phyloP scores from a whole-genome alignment of 2,797 vertebrate species.

The Channallabes apus region DNA sequence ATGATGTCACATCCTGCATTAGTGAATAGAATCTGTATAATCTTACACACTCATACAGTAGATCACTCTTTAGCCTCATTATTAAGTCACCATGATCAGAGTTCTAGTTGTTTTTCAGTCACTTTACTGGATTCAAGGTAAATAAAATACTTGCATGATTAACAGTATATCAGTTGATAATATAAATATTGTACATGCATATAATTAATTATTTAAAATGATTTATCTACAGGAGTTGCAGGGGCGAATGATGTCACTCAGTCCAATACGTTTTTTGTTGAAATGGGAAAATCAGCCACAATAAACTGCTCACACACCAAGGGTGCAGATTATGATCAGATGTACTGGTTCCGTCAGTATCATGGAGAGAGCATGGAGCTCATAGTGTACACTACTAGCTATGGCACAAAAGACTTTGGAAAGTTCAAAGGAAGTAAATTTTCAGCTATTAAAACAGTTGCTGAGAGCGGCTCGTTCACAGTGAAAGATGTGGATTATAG shows the following conservation, averaged over 20 bases:
- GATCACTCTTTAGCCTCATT: no score
- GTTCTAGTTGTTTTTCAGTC: no score
- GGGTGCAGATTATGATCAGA: neutral
- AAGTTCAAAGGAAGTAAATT: constrained; percentile 35
- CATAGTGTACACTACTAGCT: constrained; percentile 20
- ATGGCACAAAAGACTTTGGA: constrained; percentile 27
- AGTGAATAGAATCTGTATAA: no score
- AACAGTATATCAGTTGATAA: neutral
- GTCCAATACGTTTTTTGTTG: no score
- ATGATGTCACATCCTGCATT: no score
- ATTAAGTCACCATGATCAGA: no score
- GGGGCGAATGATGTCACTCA: constrained; percentile 28
- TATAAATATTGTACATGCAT: neutral
- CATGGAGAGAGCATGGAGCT: constrained; percentile 52
- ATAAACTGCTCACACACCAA: constrained; percentile 41
- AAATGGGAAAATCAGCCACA: constrained; percentile 15
- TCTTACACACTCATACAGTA: no score
- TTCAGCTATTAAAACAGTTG: constrained; percentile 6
- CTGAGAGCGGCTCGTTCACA: constrained; percentile 34
- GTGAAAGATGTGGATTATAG: constrained; percentile 30
- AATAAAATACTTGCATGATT: no score
- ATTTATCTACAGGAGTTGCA: constrained; percentile 25
- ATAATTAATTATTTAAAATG: neutral
- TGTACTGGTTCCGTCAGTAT: constrained; percentile 52
- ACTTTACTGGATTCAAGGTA: no score